Percentiles rank a stretch among this genome's conserved stretches.
These are phyloP conservation scores for Drosophila pseudotakahashii DNA, from an alignment of 2,888 invertebrate species.

Conservation along the genomic window DNA sequence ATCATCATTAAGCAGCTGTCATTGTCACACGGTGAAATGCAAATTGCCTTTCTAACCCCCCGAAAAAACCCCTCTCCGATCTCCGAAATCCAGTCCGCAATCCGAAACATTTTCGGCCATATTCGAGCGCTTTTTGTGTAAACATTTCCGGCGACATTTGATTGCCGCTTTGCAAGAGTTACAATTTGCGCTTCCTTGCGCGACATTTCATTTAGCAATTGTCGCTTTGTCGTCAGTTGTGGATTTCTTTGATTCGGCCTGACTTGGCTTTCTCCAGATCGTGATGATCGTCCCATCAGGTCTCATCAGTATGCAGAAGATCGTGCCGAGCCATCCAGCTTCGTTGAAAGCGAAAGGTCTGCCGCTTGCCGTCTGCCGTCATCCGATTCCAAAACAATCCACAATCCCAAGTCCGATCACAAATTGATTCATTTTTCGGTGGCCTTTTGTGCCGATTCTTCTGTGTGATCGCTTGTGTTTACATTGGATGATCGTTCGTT, in stretches of 20 bases:
- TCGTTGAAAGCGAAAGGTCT: constrained; percentile 74
- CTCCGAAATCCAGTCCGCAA: too few species aligned
- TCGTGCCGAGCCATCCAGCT: constrained; percentile 48
- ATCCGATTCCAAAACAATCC: background rate
- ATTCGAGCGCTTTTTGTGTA: constrained; percentile 43
- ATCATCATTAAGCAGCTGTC: constrained; percentile 64
- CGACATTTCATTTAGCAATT: constrained; percentile 71
- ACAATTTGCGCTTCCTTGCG: constrained; percentile 62
- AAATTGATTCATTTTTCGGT: constrained; percentile 67
- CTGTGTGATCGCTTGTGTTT: constrained; percentile 40
- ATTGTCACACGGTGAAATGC: constrained; percentile 70
- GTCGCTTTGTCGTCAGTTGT: constrained; percentile 52
- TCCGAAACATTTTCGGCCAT: constrained; percentile 36
- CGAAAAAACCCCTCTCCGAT: background rate
- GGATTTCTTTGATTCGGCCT: constrained; percentile 40
- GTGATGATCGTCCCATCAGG: constrained; percentile 58
- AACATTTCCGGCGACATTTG: constrained; percentile 54
- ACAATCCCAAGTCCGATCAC: constrained; percentile 38
- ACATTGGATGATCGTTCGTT: constrained; percentile 15
- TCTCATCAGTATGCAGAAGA: constrained; percentile 72
- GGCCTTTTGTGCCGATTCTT: constrained; percentile 34
- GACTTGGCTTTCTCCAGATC: constrained; percentile 68
- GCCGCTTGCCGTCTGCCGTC: constrained; percentile 25
- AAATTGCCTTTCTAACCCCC: constrained; percentile 66
- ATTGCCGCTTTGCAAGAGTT: constrained; percentile 34